Conservation (phyloP, 2,888 invertebrate genomes). For the Muscina levida region DNA sequence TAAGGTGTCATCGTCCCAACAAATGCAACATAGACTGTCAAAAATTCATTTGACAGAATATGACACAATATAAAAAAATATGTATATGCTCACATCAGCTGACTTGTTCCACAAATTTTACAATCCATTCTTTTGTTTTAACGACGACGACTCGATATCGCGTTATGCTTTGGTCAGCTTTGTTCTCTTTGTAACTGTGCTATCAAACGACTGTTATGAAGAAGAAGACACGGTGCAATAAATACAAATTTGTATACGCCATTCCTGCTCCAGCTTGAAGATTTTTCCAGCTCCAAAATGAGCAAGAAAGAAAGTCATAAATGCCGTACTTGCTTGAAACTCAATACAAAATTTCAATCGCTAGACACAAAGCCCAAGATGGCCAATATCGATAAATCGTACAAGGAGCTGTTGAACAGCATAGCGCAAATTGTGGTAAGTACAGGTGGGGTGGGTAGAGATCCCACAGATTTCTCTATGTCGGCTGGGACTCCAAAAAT, state of each 20-base stretch:
- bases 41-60: no score
- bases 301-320: constrained; percentile 43
- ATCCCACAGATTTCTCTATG: background rate
- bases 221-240: constrained; percentile 47
- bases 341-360: constrained; percentile 50
- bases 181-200: no score
- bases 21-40: no score
- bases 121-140: no score
- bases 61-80: no score
- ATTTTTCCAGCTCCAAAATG: constrained; percentile 33
- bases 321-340: constrained; percentile 59
- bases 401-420: constrained; percentile 52
- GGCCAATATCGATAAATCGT: constrained; percentile 44
- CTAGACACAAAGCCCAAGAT: constrained; percentile 48
- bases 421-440: constrained; percentile 50
- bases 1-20: no score
- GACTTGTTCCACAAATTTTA: no score
- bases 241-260: constrained; percentile 31
- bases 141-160: no score
- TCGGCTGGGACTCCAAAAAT: no score
- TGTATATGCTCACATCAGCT: no score
- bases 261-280: constrained; percentile 2
- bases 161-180: no score
- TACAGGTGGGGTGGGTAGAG: background rate
- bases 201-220: no score